A percentile compares a stretch with the other conserved stretches of the same genome.
Conservation (phyloP, 1,140 invertebrate genomes). For the Cheumatopsyche charites region DNA sequence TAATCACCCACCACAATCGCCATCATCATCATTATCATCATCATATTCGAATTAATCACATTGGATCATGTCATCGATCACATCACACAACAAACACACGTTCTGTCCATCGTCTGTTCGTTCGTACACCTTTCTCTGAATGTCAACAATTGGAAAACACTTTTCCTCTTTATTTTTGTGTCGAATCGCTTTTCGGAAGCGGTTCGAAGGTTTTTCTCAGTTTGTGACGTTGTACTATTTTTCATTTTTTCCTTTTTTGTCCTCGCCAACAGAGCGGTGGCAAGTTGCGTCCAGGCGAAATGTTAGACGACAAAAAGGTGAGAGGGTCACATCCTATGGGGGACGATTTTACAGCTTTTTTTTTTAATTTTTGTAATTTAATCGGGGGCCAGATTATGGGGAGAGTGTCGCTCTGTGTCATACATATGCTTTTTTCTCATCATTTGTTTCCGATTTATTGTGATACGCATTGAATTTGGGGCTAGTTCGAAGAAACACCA, state of each 20-base stretch:
- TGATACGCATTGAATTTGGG: slow-evolving; percentile 8
- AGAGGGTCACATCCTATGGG: slow-evolving; percentile 55
- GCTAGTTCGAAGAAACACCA: too few relatives aligned
- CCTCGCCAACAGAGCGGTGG: slow-evolving; percentile 51
- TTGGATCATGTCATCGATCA: background rate
- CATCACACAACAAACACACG: background rate
- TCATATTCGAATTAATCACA: background rate
- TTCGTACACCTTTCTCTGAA: slow-evolving; percentile 1
- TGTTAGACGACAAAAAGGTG: slow-evolving; percentile 92
- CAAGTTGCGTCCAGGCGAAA: slow-evolving; percentile 91
- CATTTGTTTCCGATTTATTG: slow-evolving; percentile 12
- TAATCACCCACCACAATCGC: background rate
- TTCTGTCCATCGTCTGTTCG: slow-evolving; percentile 8
- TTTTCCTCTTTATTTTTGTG: too few relatives aligned
- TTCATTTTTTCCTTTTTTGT: slow-evolving; percentile 38
- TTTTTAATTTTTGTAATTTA: too few relatives aligned
- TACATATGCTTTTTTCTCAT: slow-evolving; percentile 25
- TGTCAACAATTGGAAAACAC: too few relatives aligned
- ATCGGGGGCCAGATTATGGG: slow-evolving; percentile 15
- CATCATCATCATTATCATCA: background rate
- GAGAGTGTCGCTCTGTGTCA: slow-evolving; percentile 28
- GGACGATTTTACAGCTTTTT: slow-evolving; percentile 21
- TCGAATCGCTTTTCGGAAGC: too few relatives aligned
- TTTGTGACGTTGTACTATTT: slow-evolving; percentile 35
- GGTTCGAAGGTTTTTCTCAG: background rate